These are phyloP conservation scores for Acanthacorydalis orientalis DNA, from an alignment of 2,888 invertebrate genomes.

Conservation along the genomic window DNA sequence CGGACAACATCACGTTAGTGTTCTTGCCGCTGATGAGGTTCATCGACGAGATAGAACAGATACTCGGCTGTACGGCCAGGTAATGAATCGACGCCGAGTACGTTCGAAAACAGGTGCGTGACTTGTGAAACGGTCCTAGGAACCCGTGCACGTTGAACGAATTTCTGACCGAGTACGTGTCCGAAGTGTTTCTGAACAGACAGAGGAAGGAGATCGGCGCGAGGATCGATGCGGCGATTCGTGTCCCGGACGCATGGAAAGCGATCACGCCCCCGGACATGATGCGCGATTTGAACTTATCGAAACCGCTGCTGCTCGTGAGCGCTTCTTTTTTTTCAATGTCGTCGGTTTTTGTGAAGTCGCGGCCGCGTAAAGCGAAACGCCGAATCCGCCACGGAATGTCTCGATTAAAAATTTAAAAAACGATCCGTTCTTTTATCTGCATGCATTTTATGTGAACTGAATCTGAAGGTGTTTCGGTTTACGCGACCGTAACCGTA, in stretches of 20 bases:
- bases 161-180: slow-evolving; percentile 75
- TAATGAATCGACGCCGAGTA: slow-evolving; percentile 16
- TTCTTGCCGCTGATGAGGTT: slow-evolving; percentile 71
- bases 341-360: too few relatives aligned
- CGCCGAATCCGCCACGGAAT: too few relatives aligned
- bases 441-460: too few relatives aligned
- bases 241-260: slow-evolving; percentile 64
- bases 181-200: slow-evolving; percentile 68
- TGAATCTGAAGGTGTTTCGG: too few relatives aligned
- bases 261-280: slow-evolving; percentile 52
- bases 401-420: too few relatives aligned
- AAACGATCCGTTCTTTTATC: too few relatives aligned
- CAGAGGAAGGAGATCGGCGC: slow-evolving; percentile 45
- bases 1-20: slow-evolving; percentile 56
- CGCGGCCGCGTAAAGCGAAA: too few relatives aligned
- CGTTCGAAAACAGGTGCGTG: too few relatives aligned
- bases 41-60: slow-evolving; percentile 66
- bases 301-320: slow-evolving; percentile 48
- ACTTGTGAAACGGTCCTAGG: slow-evolving; percentile 22
- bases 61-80: slow-evolving; percentile 38
- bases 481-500: too few relatives aligned
- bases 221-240: slow-evolving; percentile 53
- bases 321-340: too few relatives aligned
- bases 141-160: slow-evolving; percentile 61
- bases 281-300: slow-evolving; percentile 40